Conservation (phyloP, 2,797 vertebrate genomes). For the Potorous gilbertii region DNA sequence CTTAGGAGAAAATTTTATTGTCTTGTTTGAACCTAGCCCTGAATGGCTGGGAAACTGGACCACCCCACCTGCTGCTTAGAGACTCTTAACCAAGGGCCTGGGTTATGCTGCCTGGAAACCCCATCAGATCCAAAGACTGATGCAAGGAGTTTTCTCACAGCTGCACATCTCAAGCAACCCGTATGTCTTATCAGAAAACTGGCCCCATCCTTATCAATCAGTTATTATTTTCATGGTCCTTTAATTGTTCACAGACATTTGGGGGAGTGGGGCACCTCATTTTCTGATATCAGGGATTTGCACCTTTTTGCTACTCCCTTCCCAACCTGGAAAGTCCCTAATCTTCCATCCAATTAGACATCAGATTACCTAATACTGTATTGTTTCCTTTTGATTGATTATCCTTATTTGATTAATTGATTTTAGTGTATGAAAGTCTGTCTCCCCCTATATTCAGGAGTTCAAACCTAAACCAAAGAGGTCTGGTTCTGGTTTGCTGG, state of each 20-base stretch:
- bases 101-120: background rate
- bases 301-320: background rate
- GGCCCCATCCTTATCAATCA: background rate
- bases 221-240: background rate
- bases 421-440: background rate
- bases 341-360: background rate
- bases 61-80: background rate
- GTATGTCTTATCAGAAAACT: background rate
- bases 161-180: background rate
- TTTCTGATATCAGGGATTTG: background rate
- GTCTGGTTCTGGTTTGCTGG: background rate
- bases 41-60: background rate
- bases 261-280: background rate
- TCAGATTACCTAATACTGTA: background rate
- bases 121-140: background rate
- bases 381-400: background rate
- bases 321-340: background rate
- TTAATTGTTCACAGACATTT: background rate
- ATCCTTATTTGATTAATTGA: background rate
- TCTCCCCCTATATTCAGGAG: no score
- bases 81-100: background rate
- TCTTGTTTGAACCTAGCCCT: background rate
- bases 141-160: no score
- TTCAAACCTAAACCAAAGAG: background rate
- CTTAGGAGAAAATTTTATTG: background rate